phyloP scores from a whole-genome alignment of 2,888 invertebrate species.

The Hesperia comma region DNA sequence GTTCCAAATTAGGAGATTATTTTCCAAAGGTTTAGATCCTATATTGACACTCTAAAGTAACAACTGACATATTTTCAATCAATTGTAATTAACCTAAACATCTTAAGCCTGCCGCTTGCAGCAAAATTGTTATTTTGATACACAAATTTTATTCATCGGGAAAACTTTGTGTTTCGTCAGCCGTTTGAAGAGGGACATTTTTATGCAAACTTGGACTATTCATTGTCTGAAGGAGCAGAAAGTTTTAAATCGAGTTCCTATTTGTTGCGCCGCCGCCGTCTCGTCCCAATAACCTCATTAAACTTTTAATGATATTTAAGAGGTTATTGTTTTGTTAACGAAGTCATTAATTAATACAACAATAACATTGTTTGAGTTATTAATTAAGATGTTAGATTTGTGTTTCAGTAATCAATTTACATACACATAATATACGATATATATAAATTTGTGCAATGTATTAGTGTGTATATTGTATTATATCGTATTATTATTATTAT shows the following conservation, averaged over 20 bases:
- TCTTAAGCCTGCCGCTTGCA: conserved; percentile 4
- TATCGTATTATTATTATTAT: too few species aligned
- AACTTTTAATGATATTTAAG: conserved; percentile 35
- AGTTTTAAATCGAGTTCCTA: conserved; percentile 35
- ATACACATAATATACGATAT: too few species aligned
- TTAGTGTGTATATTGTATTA: too few species aligned
- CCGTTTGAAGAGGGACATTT: conserved; percentile 26
- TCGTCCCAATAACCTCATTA: conserved; percentile 29
- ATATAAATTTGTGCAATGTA: too few species aligned
- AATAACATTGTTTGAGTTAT: background rate
- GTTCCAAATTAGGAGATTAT: too few species aligned
- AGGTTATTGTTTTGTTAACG: conserved; percentile 24
- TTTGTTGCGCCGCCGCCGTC: conserved; percentile 26
- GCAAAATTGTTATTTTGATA: conserved; percentile 38
- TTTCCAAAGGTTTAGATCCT: too few species aligned
- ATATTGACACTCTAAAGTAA: too few species aligned
- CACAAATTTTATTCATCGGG: conserved; percentile 44
- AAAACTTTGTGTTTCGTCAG: conserved; percentile 36
- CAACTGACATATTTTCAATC: too few species aligned
- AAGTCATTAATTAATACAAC: conserved; percentile 7
- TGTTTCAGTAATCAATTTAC: too few species aligned
- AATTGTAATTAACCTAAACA: background rate
- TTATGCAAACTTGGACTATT: conserved; percentile 34
- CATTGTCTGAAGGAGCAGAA: conserved; percentile 31
- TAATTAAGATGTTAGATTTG: too few species aligned